Conservation (phyloP, 2,113 vertebrate species). For the Nothocercus nigrocapillus region DNA sequence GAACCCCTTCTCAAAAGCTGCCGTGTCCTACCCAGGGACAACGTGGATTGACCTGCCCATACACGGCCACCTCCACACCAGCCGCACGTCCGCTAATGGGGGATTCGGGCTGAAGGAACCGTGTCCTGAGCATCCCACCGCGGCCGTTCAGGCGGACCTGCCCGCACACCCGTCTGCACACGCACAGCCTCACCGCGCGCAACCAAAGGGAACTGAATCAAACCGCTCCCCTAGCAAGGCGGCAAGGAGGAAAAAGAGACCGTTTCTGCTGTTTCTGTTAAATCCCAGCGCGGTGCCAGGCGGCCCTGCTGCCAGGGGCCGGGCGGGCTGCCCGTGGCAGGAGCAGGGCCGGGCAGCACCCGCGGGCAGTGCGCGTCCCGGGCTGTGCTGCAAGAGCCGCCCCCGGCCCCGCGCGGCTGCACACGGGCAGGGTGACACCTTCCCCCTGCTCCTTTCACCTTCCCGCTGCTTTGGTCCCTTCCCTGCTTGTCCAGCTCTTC, state of each 20-base stretch:
- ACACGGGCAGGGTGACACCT: too few species aligned
- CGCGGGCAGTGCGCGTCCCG: too few species aligned
- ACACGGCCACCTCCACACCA: rapidly evolving
- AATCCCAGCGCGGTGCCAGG: neutral
- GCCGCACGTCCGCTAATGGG: neutral
- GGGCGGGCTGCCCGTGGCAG: too few species aligned
- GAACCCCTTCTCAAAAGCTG: neutral
- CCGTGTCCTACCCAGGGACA: rapidly evolving
- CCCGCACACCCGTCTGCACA: rapidly evolving
- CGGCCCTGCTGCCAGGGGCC: neutral
- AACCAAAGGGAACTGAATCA: neutral
- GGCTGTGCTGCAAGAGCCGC: too few species aligned
- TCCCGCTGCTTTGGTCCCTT: neutral
- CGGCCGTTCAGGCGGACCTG: neutral
- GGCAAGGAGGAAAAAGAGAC: neutral
- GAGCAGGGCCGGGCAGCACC: too few species aligned
- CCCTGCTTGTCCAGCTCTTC: neutral
- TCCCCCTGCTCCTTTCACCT: neutral
- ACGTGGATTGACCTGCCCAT: rapidly evolving
- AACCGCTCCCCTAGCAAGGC: neutral
- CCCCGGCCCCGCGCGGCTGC: too few species aligned
- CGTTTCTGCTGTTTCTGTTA: neutral
- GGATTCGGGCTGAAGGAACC: neutral
- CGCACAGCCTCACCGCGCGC: too few species aligned
- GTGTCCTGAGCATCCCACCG: neutral